A percentile compares a stretch with the other conserved stretches of the same genome.
phyloP scores from a whole-genome alignment of 2,113 vertebrate genomes.

The Columba livia region DNA sequence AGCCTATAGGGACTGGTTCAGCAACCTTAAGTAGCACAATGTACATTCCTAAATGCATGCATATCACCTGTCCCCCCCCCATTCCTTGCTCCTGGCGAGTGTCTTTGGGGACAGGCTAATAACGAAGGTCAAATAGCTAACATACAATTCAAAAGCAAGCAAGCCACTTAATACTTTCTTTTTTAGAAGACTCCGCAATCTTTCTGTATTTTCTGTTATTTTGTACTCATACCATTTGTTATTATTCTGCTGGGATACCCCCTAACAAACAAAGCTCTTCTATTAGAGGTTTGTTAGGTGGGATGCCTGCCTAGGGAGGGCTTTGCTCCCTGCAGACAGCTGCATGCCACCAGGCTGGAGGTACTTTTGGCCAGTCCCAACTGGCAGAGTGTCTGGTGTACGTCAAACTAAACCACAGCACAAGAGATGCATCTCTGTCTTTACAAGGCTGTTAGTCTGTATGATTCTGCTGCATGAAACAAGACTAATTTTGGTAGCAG shows the following conservation, averaged over 20 bases:
- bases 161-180: not conserved
- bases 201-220: not conserved
- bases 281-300: no score
- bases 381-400: not conserved
- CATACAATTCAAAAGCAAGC: not conserved
- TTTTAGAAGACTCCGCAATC: not conserved
- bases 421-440: not conserved
- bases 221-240: not conserved
- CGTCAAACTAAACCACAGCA: not conserved
- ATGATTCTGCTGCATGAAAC: not conserved
- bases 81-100: fast-evolving
- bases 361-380: no score
- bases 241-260: not conserved
- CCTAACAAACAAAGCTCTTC: not conserved
- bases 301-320: no score
- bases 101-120: not conserved
- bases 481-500: not conserved
- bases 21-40: not conserved
- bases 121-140: not conserved
- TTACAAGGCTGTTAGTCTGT: not conserved
- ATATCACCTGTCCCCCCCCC: not conserved
- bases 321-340: no score
- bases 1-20: not conserved
- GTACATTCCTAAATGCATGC: not conserved
- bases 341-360: no score